Conservation (phyloP, 2,113 vertebrate genomes). For the Turdus rufiventris region DNA sequence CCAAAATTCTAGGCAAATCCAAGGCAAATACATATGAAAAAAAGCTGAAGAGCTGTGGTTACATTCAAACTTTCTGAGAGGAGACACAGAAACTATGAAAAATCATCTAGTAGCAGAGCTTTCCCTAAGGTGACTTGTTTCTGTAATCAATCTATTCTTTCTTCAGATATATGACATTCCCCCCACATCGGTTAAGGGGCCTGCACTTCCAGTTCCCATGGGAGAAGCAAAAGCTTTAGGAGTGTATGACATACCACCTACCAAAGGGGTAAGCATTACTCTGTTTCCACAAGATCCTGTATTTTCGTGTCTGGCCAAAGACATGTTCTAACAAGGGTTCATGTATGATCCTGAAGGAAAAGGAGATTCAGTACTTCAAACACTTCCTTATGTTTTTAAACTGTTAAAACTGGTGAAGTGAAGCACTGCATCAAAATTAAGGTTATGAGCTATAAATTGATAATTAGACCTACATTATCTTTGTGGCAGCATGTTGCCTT, state of each 20-base stretch:
- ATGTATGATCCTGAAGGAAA: not conserved
- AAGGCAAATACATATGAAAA: not conserved
- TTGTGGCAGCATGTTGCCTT: not conserved
- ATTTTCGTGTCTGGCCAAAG: not conserved
- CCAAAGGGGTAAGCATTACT: conserved; percentile 75
- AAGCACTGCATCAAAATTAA: not conserved
- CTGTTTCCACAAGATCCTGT: not conserved
- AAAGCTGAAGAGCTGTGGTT: not conserved
- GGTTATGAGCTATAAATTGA: not conserved
- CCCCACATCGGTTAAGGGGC: conserved; percentile 73
- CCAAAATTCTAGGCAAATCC: not conserved
- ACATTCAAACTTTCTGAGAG: not conserved
- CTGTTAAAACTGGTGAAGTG: not conserved
- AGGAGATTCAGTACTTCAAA: not conserved
- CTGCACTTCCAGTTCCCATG: conserved; percentile 55
- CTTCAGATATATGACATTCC: conserved; percentile 92
- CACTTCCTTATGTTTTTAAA: not conserved
- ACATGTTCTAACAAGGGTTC: not conserved
- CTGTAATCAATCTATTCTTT: conserved; percentile 9
- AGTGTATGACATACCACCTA: conserved; percentile 86
- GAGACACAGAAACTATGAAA: not conserved
- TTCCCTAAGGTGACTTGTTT: not conserved
- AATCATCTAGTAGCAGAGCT: not conserved
- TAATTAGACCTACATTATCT: not conserved
- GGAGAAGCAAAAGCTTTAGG: conserved; percentile 77